phyloP scores from a whole-genome alignment of 1,140 invertebrate species.

The Littorina saxatilis region DNA sequence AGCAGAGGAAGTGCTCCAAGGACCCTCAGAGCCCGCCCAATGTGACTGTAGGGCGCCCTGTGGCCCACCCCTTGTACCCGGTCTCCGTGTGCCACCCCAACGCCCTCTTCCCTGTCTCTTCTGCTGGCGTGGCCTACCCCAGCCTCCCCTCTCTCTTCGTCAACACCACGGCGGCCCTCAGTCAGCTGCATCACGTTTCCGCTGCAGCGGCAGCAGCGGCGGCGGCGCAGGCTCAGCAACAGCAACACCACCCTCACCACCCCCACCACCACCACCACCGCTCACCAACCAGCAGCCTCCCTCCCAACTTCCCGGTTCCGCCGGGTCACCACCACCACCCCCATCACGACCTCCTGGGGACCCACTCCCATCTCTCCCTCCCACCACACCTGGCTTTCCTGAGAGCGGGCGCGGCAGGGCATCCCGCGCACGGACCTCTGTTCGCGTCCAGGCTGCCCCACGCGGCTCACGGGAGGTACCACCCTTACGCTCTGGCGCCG shows the following conservation, averaged over 20 bases:
- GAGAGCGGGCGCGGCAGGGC: not conserved
- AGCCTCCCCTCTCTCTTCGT: slow-evolving; percentile 44
- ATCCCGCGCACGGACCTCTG: not conserved
- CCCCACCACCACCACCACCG: slow-evolving; percentile 25
- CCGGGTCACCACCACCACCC: not conserved
- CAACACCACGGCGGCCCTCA: slow-evolving; percentile 34
- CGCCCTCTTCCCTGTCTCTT: slow-evolving; percentile 30
- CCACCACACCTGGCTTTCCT: slow-evolving; percentile 33
- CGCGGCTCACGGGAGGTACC: slow-evolving; percentile 16
- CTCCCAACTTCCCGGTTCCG: not conserved
- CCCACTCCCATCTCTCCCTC: slow-evolving; percentile 34
- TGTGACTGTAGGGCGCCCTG: slow-evolving; percentile 60
- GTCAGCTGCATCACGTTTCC: slow-evolving; percentile 1
- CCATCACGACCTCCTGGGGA: not conserved
- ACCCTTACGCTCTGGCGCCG: slow-evolving; percentile 45
- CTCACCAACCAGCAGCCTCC: slow-evolving; percentile 19
- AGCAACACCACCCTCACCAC: slow-evolving; percentile 26
- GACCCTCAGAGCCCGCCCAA: slow-evolving; percentile 57
- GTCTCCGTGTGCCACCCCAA: slow-evolving; percentile 44
- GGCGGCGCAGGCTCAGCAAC: slow-evolving; percentile 19
- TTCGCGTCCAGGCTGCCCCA: not conserved
- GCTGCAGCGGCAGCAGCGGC: slow-evolving; percentile 2
- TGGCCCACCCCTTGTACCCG: slow-evolving; percentile 39
- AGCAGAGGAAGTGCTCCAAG: slow-evolving; percentile 45
- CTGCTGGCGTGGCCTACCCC: slow-evolving; percentile 45